Base-by-base conservation (phyloP, 2,888 invertebrate species). In the Rhodophaea formosa region DNA sequence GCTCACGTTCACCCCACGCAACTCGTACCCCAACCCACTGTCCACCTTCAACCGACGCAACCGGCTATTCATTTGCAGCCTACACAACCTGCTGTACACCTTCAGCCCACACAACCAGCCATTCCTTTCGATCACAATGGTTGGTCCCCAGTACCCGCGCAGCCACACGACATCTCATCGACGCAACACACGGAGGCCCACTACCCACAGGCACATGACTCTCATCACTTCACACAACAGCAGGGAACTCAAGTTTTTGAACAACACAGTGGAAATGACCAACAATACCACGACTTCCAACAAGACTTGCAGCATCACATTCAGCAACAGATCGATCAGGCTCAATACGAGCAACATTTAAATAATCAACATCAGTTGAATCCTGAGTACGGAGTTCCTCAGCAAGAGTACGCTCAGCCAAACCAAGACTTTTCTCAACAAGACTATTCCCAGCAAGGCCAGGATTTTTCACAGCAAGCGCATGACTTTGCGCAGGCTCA, bases 201-300 rank as follows among this genome's bases (percentile, higher is more conserved):
- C 52, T 72, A 65, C 14, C 69, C 68, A 2, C 66, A 65, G 29
- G 62, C 64, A 30, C 76, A 80, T 10, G 77, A 76, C 29, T 72
- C 75, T 3, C 81, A 79, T 42, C 87, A 86, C 42, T 84, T 82
- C 56, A 79, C 80, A 0, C 87, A 86, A 60, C 85, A 86, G 42
- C 86, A 87, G 63, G 87, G 80, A 1, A 81, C 78, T n/a, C 89
- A 88, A 62, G 82, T 83, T 1, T 88, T 74, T 63, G 89, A 89
- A 62, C 86, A 89, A 2, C 86, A 87, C 59, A 76, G 76, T 0
- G 82, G 77, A 0, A 76, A 80, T 12, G 81, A 80, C 3, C 80
- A 71, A 42, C 73, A 86, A 60, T 83, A 79, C 61, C 74, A 83
- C 56, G 82, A 88, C 56, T 80, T 80, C 57, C 84, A 88, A 47